A percentile compares a stretch with the other conserved stretches of the same genome.
Evolutionary conservation across 2,888 invertebrate genomes (phyloP).

Genomic region (Hypercompe scribonia): DNA sequence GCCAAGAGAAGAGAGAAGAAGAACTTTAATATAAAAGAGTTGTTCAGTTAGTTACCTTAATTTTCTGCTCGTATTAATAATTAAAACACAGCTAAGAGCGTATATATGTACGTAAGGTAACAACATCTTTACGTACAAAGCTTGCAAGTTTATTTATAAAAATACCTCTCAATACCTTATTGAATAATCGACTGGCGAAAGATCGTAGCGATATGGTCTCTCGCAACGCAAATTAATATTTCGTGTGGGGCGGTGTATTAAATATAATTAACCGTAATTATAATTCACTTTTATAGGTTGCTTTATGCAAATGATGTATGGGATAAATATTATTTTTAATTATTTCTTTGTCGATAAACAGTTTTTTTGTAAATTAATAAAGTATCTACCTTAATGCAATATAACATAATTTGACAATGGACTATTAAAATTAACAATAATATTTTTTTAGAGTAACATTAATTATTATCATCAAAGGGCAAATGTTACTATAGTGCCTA

Average conservation of each 20-base stretch:
- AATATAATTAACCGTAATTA: slow-evolving; percentile 74
- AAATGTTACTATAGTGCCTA: too few relatives aligned
- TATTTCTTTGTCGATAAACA: background rate
- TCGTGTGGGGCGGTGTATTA: slow-evolving; percentile 65
- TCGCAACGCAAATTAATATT: slow-evolving; percentile 77
- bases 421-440: background rate
- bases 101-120: background rate
- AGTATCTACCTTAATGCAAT: background rate
- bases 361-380: background rate
- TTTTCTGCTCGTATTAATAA: background rate
- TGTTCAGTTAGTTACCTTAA: background rate
- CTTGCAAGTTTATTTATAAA: slow-evolving; percentile 58
- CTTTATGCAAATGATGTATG: slow-evolving; percentile 45
- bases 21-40: too few relatives aligned
- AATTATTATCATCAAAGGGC: too few relatives aligned
- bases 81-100: background rate
- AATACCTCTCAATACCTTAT: slow-evolving; percentile 73
- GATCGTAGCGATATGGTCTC: slow-evolving; percentile 62
- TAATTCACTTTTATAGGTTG: slow-evolving; percentile 49
- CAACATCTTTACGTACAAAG: slow-evolving; percentile 40
- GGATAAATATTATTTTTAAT: slow-evolving; percentile 34
- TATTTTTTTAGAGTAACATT: too few relatives aligned
- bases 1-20: background rate
- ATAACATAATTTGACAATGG: background rate
- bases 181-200: slow-evolving; percentile 73